Conservation (phyloP, 92 coral and sea anemone species). For the Zoanthus gigantus region DNA sequence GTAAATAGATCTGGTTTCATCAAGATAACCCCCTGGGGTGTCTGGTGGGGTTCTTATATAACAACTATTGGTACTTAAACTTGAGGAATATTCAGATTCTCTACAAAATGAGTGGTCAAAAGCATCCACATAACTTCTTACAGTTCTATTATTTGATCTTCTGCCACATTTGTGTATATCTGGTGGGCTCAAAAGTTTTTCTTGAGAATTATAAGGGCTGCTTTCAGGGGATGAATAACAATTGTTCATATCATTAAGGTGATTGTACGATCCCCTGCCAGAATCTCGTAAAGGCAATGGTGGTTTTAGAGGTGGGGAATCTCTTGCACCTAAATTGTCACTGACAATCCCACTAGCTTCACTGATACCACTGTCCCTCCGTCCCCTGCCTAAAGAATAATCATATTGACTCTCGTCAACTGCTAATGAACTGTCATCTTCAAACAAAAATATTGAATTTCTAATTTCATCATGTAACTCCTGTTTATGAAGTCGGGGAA, state of each 20-base stretch:
- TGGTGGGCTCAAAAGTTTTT: constrained; percentile 64
- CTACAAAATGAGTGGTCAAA: constrained; percentile 57
- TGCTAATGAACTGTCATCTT: constrained; percentile 84
- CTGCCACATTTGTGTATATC: constrained; percentile 48
- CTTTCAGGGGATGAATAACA: constrained; percentile 44
- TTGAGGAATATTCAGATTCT: constrained; percentile 75
- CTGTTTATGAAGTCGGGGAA: constrained; percentile 88
- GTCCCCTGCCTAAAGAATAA: constrained; percentile 55
- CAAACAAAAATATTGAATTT: constrained; percentile 89
- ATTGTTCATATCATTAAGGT: constrained; percentile 70
- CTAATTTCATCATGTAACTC: constrained; percentile 92
- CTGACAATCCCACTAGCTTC: constrained; percentile 80
- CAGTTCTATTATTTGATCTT: constrained; percentile 42
- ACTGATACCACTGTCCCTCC: constrained; percentile 97
- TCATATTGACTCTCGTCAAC: constrained; percentile 72
- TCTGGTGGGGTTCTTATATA: constrained; percentile 63
- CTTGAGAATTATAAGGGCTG: constrained; percentile 51
- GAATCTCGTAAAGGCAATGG: constrained; percentile 82
- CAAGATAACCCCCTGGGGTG: constrained; percentile 76
- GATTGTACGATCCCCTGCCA: constrained; percentile 84
- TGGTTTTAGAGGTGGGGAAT: constrained; percentile 75
- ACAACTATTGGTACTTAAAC: constrained; percentile 64
- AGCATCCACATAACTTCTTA: constrained; percentile 25
- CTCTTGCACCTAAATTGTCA: constrained; percentile 67
- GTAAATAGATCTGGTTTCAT: constrained; percentile 55